These are phyloP conservation scores for Thryonomys swinderianus DNA, from an alignment of 2,113 vertebrate genomes.

Conservation along the genomic window DNA sequence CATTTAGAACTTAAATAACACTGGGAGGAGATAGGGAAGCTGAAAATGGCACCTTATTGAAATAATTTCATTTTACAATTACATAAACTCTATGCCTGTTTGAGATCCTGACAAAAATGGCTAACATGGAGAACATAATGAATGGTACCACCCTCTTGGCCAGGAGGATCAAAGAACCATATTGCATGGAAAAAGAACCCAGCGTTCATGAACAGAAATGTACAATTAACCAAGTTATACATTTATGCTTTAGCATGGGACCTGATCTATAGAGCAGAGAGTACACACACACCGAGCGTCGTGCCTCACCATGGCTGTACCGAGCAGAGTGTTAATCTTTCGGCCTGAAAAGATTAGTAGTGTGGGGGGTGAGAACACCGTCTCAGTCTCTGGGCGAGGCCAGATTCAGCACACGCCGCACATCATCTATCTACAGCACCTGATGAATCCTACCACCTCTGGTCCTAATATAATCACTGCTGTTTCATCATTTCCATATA, in stretches of 20 bases:
- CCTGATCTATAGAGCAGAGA: not conserved
- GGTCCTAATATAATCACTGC: slow-evolving; percentile 32
- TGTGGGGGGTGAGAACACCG: not conserved
- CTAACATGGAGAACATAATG: not conserved
- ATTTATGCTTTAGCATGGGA: not conserved
- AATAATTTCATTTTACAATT: slow-evolving; percentile 39
- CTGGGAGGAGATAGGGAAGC: not conserved
- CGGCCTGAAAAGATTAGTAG: not conserved
- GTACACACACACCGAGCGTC: not conserved
- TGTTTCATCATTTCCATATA: slow-evolving; percentile 19
- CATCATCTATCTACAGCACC: not conserved
- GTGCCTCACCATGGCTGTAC: not conserved
- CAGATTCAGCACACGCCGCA: not conserved
- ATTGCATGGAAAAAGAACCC: not conserved
- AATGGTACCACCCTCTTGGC: not conserved
- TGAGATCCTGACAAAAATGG: slow-evolving; percentile 32
- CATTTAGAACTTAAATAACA: slow-evolving; percentile 34
- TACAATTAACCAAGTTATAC: not conserved
- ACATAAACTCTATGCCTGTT: slow-evolving; percentile 9
- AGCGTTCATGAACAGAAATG: slow-evolving; percentile 1
- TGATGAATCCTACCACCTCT: not conserved
- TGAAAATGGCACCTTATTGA: slow-evolving; percentile 36
- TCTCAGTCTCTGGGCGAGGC: not conserved
- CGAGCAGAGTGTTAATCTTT: not conserved
- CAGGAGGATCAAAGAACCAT: not conserved